Base-by-base conservation (phyloP, 1,140 invertebrate genomes). In the Temnothorax nylanderi region DNA sequence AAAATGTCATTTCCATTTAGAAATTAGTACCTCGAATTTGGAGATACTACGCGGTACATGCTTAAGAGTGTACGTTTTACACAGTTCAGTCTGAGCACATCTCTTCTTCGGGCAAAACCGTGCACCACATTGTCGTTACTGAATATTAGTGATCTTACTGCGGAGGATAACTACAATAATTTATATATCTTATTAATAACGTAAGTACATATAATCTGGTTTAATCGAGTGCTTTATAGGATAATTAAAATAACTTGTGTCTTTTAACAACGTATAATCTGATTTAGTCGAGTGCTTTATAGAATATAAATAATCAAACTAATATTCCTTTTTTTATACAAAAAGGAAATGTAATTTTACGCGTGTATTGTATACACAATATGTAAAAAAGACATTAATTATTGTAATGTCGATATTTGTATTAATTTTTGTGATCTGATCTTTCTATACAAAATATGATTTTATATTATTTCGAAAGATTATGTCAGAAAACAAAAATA, bases 171-270 rank as follows among this genome's bases (percentile, higher is more conserved):
- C 37, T 16, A 67, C 8, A 49, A 51, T 4, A 65, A 34, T 51
- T 13, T 34, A 21, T 21, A 64, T 21, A 51, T 18, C 1, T 65
- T 37, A 26, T 54, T 37, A 41, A 54, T 11, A 65, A 81, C 3
- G 77, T 81, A 67, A 67, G 62, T 80, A 69, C 10, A 21, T n/a
- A n/a, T 4, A 80, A 80, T 51, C 44, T 32, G 11, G 0, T 78
- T 65, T 44, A 47, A 51, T 64, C 10, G 16, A 34, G 8, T 26
- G 26, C 26, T 26, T 26, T 26, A 26, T 26, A 26, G 26, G 26
- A 26, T 26, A 26, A 26, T 26, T 26, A 26, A 26, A 26, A 26
- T 26, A 26, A 26, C 26, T 26, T 26, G 26, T 26, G 26, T 26
- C 26, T 26, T 26, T 26, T 26, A 26, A 26, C 26, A 26, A 26